These are phyloP conservation scores for Monochamus saltuarius DNA, from an alignment of 1,140 invertebrate genomes.

Conservation along the genomic window DNA sequence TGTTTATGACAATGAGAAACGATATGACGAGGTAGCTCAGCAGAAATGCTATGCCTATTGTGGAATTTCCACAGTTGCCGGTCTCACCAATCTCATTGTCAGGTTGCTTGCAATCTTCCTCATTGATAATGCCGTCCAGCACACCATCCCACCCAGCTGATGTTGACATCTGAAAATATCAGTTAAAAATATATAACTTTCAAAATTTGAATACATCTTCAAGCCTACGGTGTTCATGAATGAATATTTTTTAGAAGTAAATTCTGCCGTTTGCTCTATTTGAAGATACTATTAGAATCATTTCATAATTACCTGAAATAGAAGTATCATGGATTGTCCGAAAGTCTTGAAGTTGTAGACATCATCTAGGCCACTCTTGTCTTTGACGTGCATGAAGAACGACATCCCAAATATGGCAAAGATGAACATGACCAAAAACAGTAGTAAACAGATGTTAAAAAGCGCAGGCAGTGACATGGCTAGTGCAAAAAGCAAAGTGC, in stretches of 20 bases:
- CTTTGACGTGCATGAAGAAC: slow-evolving; percentile 97
- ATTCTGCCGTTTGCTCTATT: too few species aligned
- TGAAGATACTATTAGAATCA: too few species aligned
- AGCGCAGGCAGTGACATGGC: slow-evolving; percentile 97
- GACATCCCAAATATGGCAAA: slow-evolving; percentile 99
- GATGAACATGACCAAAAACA: slow-evolving; percentile 99
- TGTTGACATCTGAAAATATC: slow-evolving; percentile 83
- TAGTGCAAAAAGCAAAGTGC: slow-evolving; percentile 94
- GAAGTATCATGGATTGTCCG: slow-evolving; percentile 94
- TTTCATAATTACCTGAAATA: slow-evolving; percentile 78
- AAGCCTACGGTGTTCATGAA: too few species aligned
- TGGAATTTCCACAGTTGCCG: slow-evolving; percentile 89
- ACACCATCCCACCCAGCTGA: slow-evolving; percentile 97
- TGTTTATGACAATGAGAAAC: slow-evolving; percentile 98
- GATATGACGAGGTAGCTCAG: slow-evolving; percentile 96
- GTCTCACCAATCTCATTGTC: slow-evolving; percentile 84
- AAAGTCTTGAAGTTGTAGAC: slow-evolving; percentile 99
- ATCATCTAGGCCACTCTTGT: slow-evolving; percentile 90
- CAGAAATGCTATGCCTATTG: slow-evolving; percentile 91
- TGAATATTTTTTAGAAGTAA: too few species aligned
- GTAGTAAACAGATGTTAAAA: slow-evolving; percentile 97
- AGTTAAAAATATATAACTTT: too few species aligned
- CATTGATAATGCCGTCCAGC: slow-evolving; percentile 93
- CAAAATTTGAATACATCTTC: too few species aligned
- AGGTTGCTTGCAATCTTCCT: slow-evolving; percentile 85